Base-by-base conservation (phyloP, 2,888 invertebrate species). In the Aspidiotus rigidus region DNA sequence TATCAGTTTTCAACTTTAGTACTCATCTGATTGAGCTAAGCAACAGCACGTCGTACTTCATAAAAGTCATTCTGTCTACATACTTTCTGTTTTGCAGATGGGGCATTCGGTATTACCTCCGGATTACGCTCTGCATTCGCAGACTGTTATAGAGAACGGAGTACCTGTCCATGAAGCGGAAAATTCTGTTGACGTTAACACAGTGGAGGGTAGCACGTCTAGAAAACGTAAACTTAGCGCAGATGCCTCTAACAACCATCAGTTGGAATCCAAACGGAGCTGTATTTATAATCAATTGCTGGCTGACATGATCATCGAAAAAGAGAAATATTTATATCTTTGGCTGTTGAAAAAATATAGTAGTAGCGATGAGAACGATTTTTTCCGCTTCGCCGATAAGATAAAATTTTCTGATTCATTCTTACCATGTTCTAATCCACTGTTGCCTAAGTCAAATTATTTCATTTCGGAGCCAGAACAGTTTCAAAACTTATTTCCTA, bases 91-190 rank as follows among this genome's bases (percentile, higher is more conserved):
- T 2, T 39, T 54, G 17, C 56, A 66, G 66, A 66, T 66, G 66
- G 66, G 66, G 57, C 66, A 66, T 44, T 57, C 66, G n/a, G 57
- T 42, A 44, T 41, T 66, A 42, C 57, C 66, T 57, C 66, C 66
- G 57, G 66, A 66, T 44, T 66, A 66, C 55, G 40, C 66, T 41
- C 55, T 66, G 42, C 66, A 66, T 66, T 57, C 66, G 42, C 66
- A 57, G 57, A 66, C 66, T 57, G 66, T 66, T 56, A 56, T 66
- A 57, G 66, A 66, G 57, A 66, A 66, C 15, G 66, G 66, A 6
- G 56, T 66, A 55, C 42, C 57, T 66, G 8, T 64, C 16, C 53
- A 64, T 64, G 66, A 66, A 57, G 56, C 56, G 42, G 57, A 16
- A 9, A 55, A 44, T 17, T 42, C 39, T 40, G 44, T 62, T 10